Conservation (phyloP, 2,888 invertebrate genomes). For the Euplagia quadripunctaria region DNA sequence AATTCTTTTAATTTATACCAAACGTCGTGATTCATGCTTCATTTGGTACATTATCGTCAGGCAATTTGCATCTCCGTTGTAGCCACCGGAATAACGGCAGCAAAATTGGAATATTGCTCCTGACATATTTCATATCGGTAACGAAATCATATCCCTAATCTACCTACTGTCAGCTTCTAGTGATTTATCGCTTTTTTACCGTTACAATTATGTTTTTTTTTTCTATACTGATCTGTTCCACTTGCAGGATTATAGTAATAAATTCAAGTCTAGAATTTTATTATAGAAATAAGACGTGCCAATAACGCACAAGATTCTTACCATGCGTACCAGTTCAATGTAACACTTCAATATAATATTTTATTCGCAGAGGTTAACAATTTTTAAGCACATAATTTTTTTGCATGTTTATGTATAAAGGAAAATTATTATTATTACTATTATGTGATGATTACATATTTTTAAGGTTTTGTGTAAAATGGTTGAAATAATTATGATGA, state of each 20-base stretch:
- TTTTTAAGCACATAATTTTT: too few relatives aligned
- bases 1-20: constrained; percentile 36
- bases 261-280: background rate
- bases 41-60: constrained; percentile 70
- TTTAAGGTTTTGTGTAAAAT: too few relatives aligned
- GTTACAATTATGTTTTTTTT: background rate
- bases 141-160: constrained; percentile 37
- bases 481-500: too few relatives aligned
- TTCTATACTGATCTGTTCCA: background rate
- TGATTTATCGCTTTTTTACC: background rate
- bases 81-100: constrained; percentile 69
- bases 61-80: constrained; percentile 72
- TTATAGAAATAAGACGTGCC: background rate
- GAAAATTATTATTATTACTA: too few relatives aligned
- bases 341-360: background rate
- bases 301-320: background rate
- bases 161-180: constrained; percentile 24
- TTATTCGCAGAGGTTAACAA: too few relatives aligned
- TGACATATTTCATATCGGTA: constrained; percentile 54
- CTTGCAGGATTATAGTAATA: background rate
- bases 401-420: too few relatives aligned
- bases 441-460: too few relatives aligned
- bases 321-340: background rate
- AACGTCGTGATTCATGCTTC: constrained; percentile 61
- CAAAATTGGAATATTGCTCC: constrained; percentile 63